A percentile compares a stretch with the other conserved stretches of the same genome.
Evolutionary conservation across 2,797 vertebrate species (phyloP).

Genomic region (Cercopithecus neglectus): DNA sequence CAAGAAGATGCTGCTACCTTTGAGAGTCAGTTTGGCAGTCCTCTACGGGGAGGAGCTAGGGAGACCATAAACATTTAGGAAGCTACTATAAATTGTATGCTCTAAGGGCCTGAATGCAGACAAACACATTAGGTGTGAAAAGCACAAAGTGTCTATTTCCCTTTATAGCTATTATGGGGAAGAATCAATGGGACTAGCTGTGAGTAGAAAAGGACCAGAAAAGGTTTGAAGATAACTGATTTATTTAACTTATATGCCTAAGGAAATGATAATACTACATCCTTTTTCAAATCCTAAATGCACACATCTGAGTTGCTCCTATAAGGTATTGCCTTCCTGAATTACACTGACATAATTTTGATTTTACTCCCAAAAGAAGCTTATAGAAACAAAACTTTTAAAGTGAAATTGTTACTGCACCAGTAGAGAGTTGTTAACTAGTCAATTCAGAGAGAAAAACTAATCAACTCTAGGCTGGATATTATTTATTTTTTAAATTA

Average conservation of each 20-base stretch:
- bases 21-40: background rate
- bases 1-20: background rate
- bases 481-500: background rate
- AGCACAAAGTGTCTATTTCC: background rate
- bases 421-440: background rate
- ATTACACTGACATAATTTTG: background rate
- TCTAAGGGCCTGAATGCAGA: background rate
- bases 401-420: background rate
- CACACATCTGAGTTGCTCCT: background rate
- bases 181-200: background rate
- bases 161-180: background rate
- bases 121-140: background rate
- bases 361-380: background rate
- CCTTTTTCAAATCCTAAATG: background rate
- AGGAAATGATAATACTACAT: background rate
- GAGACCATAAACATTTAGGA: background rate
- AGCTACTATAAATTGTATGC: background rate
- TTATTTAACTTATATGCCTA: background rate
- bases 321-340: background rate
- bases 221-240: background rate
- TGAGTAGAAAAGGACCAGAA: background rate
- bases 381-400: constrained; percentile 9
- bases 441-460: background rate
- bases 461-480: background rate
- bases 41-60: background rate